Evolutionary conservation across 1,140 invertebrate species (phyloP), one percentile per base, ranked within the genome.

Genomic region (Drosophila saltans): DNA sequence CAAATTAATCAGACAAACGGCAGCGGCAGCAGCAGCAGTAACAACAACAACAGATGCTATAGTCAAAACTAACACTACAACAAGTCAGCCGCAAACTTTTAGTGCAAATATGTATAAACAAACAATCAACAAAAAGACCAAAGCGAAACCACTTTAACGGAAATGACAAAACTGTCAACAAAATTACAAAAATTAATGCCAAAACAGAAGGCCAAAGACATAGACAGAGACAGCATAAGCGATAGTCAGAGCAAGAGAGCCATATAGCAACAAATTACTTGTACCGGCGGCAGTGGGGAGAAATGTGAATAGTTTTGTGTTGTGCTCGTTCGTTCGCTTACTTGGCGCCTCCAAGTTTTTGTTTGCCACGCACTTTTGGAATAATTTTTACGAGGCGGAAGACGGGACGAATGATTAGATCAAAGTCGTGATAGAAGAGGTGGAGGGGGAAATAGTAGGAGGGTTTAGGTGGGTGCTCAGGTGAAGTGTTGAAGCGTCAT

Each of bases 81-180:
- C 52, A 80, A 80, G 68, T 80, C 66, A 41, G 33, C 48, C 59
- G 64, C 66, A 74, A 80, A 79, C 58, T 80, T 70, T 79, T 65
- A 65, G 74, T 62, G 30, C 67, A 78, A 76, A 78, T 63, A 36
- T 36, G 33, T 36, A 36, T 36, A 7, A 5, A 36, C 33, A 66
- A 66, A 69, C 59, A 69, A 74, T 48, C n/a, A 60, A 57, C 24
- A 8, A 10, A 61, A 56, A 40, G 21, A 39, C 48, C 41, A 48
- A 55, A 26, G 45, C 62, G 48, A 63, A 75, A 64, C 30, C 57
- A 73, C 67, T 75, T 68, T 60, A 55, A 21, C 78, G 65, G 63
- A 81, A 81, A 75, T 72, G 77, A 57, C 77, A 80, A 65, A 80
- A 69, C 48, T 81, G 65, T 80, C 72, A 80, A 72, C 62, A 72